These are phyloP conservation scores for Cyprinodon brontotheroides DNA, from an alignment of 2,113 vertebrate species.

Conservation along the genomic window DNA sequence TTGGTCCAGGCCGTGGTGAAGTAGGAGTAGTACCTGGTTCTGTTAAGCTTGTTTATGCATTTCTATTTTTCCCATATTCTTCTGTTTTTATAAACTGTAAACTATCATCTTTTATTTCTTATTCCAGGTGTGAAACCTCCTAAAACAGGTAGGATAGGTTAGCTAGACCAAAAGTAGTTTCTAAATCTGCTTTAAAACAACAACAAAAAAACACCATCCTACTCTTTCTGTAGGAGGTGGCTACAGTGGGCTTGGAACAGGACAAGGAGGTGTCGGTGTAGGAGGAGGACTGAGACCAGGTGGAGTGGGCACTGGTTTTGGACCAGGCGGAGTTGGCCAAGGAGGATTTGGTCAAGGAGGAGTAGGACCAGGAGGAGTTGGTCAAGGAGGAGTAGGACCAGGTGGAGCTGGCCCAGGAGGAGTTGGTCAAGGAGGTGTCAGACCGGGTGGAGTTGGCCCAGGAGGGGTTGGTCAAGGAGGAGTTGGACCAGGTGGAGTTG, in stretches of 20 bases:
- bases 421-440: constrained; percentile 20
- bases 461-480: constrained; percentile 41
- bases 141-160: constrained; percentile 62
- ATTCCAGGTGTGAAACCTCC: constrained; percentile 27
- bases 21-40: constrained; percentile 40
- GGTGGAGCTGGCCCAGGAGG: constrained; percentile 34
- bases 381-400: constrained; percentile 20
- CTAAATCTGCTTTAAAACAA: neutral
- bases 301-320: constrained; percentile 40
- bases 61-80: neutral
- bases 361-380: constrained; percentile 30
- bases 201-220: neutral
- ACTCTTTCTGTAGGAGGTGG: constrained; percentile 27
- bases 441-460: constrained; percentile 25
- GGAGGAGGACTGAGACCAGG: constrained; percentile 40
- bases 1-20: constrained; percentile 49
- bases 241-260: constrained; percentile 45
- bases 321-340: constrained; percentile 40
- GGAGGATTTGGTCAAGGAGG: constrained; percentile 50
- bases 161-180: neutral
- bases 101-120: neutral
- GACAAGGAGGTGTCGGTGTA: constrained; percentile 29
- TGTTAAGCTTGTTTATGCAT: constrained; percentile 40
- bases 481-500: constrained; percentile 25
- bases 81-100: neutral